Evolutionary conservation across 1,140 invertebrate genomes (phyloP).

Genomic region (Listronotus oregonensis): DNA sequence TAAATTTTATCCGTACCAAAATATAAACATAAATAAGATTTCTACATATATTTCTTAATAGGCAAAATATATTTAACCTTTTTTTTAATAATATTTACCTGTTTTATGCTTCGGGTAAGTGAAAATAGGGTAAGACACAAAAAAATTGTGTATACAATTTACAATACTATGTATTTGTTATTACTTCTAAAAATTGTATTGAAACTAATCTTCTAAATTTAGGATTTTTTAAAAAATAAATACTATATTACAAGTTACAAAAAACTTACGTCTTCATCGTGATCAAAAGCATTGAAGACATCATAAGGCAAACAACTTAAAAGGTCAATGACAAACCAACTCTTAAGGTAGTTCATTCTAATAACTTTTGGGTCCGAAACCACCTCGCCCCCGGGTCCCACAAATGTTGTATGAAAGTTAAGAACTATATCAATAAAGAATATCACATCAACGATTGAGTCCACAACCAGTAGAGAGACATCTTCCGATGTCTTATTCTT

Average conservation of each 20-base stretch:
- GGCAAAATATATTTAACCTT: too few species aligned
- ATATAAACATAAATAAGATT: too few species aligned
- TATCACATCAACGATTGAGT: constrained; percentile 99
- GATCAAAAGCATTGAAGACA: constrained; percentile 99
- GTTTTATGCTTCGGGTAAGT: too few species aligned
- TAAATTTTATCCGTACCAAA: too few species aligned
- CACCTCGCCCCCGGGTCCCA: constrained; percentile 96
- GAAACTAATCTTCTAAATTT: too few species aligned
- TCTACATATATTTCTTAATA: too few species aligned
- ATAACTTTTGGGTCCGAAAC: constrained; percentile 98
- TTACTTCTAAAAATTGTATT: too few species aligned
- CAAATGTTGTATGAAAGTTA: constrained; percentile 99
- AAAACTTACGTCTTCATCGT: constrained; percentile 92
- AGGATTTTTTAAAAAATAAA: too few species aligned
- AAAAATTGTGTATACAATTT: too few species aligned
- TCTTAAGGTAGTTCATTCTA: constrained; percentile 98
- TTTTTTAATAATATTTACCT: too few species aligned
- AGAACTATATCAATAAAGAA: constrained; percentile 99
- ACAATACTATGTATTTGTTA: too few species aligned
- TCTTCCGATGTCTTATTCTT: constrained; percentile 99
- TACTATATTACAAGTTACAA: not conserved
- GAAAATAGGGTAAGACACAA: too few species aligned
- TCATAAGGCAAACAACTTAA: constrained; percentile 99
- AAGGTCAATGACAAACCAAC: constrained; percentile 99
- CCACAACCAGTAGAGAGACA: constrained; percentile 93